Evolutionary conservation across 2,797 vertebrate genomes (phyloP).

Genomic region (Choloepus didactylus): DNA sequence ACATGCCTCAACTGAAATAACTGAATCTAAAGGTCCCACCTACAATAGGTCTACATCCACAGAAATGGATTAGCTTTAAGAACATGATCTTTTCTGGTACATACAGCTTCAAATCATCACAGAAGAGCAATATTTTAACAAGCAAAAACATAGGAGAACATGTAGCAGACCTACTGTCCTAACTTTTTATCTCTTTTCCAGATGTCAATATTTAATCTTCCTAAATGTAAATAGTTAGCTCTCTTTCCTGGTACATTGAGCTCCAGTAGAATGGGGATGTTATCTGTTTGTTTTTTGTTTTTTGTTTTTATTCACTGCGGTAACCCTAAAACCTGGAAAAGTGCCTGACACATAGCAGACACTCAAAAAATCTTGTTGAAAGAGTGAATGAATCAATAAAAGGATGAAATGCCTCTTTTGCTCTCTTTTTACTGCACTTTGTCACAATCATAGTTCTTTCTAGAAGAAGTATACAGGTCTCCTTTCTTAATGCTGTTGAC

Average conservation of each 20-base stretch:
- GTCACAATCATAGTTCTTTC: not conserved
- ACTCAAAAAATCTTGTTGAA: not conserved
- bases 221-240: not conserved
- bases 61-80: too few species aligned
- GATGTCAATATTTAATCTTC: conserved; percentile 60
- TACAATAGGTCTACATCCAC: too few species aligned
- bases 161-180: not conserved
- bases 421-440: not conserved
- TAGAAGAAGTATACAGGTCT: not conserved
- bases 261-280: not conserved
- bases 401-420: not conserved
- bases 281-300: not conserved
- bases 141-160: not conserved
- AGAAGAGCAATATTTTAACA: not conserved
- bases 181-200: conserved; percentile 15
- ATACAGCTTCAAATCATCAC: not conserved
- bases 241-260: not conserved
- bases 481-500: not conserved
- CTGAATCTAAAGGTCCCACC: too few species aligned
- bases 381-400: conserved; percentile 1
- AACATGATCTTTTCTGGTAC: too few species aligned
- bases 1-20: too few species aligned
- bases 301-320: not conserved
- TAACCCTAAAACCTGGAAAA: not conserved
- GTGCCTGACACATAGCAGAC: not conserved